phyloP scores from a whole-genome alignment of 2,113 vertebrate species.

The Gadus macrocephalus region DNA sequence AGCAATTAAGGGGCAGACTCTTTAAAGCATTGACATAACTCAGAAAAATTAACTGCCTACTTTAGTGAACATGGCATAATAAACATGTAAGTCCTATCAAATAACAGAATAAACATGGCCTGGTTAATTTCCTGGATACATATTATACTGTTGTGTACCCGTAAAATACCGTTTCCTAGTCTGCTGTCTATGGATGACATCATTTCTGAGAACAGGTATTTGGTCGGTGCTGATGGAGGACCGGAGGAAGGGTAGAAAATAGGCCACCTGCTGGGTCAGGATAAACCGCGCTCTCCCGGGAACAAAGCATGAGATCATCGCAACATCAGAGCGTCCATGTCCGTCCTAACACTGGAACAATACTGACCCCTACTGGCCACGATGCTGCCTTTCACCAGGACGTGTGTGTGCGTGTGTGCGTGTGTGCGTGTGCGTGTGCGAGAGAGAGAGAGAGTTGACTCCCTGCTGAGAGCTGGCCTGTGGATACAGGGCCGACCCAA shows the following conservation, averaged over 20 bases:
- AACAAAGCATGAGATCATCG: constrained; percentile 61
- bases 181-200: constrained; percentile 44
- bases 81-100: background rate
- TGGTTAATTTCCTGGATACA: too few relatives aligned
- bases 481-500: background rate
- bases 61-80: background rate
- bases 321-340: constrained; percentile 15
- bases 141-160: too few relatives aligned
- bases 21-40: constrained; percentile 49
- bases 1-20: constrained; percentile 48
- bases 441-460: background rate
- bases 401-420: background rate
- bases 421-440: background rate
- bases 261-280: constrained; percentile 57
- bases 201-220: constrained; percentile 25
- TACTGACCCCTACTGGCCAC: constrained; percentile 62
- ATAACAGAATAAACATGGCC: background rate
- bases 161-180: background rate
- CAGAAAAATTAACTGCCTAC: constrained; percentile 40
- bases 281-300: constrained; percentile 48
- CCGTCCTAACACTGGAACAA: constrained; percentile 48
- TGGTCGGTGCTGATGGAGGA: constrained; percentile 46
- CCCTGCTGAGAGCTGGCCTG: background rate
- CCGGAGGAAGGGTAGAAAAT: constrained; percentile 44
- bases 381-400: background rate